Evolutionary conservation across 2,888 invertebrate species (phyloP).

Genomic region (Chloroclysta siterata): DNA sequence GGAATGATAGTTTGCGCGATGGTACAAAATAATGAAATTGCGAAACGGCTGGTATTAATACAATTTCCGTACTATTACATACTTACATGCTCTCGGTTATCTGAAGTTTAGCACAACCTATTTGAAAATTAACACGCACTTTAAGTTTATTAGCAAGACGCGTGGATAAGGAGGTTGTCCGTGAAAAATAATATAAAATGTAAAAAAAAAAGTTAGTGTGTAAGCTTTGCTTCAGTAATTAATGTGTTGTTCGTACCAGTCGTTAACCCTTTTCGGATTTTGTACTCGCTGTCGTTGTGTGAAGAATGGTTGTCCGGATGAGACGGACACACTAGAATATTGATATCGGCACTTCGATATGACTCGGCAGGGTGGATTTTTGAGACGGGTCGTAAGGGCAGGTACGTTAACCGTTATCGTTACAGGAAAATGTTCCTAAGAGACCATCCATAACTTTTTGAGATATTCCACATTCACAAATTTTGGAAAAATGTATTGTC

Average conservation of each 20-base stretch:
- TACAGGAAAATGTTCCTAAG: no score
- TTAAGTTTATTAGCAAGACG: slow-evolving; percentile 4
- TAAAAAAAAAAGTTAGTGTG: slow-evolving; percentile 21
- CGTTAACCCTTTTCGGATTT: slow-evolving; percentile 21
- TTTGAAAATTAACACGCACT: slow-evolving; percentile 5
- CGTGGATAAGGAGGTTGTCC: slow-evolving; percentile 1
- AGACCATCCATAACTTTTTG: no score
- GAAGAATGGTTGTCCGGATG: slow-evolving; percentile 5
- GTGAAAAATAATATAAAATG: slow-evolving; percentile 16
- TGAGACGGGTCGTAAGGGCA: no score
- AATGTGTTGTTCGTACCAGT: slow-evolving; percentile 14
- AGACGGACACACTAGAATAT: slow-evolving; percentile 18
- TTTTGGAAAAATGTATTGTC: no score
- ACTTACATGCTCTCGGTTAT: neutral
- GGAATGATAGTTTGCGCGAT: slow-evolving; percentile 30
- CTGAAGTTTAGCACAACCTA: neutral
- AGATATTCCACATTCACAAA: no score
- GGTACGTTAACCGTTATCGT: no score
- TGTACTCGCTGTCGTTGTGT: slow-evolving; percentile 10
- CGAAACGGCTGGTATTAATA: slow-evolving; percentile 25
- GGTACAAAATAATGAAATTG: slow-evolving; percentile 22
- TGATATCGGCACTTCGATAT: slow-evolving; percentile 16
- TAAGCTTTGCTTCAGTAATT: slow-evolving; percentile 11
- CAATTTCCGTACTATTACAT: neutral
- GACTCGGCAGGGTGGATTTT: neutral